phyloP scores from a whole-genome alignment of 1,140 invertebrate genomes.

The Drosophila sucinea region DNA sequence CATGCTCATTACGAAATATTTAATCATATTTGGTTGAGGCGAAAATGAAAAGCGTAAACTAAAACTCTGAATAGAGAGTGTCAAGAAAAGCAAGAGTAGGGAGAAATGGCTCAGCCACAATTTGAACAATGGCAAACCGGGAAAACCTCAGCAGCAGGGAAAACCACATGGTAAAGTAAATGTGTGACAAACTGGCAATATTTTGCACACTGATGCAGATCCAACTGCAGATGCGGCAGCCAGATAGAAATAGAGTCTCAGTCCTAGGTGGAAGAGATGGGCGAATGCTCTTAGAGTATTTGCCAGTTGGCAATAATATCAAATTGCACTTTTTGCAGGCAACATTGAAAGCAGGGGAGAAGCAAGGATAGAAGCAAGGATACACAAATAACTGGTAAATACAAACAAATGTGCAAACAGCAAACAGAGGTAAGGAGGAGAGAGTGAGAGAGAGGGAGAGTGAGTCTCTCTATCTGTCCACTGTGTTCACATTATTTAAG shows the following conservation, averaged over 20 bases:
- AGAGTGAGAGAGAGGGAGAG: not conserved
- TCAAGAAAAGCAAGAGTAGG: slow-evolving; percentile 12
- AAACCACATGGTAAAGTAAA: slow-evolving; percentile 41
- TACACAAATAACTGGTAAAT: slow-evolving; percentile 78
- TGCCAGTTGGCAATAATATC: slow-evolving; percentile 79
- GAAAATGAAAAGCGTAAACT: slow-evolving; percentile 40
- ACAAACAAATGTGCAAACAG: slow-evolving; percentile 78
- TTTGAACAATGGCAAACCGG: slow-evolving; percentile 57
- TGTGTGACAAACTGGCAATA: slow-evolving; percentile 51
- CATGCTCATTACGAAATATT: slow-evolving; percentile 80
- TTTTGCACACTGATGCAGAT: slow-evolving; percentile 35
- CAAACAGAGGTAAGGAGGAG: slow-evolving; percentile 14
- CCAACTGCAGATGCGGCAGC: slow-evolving; percentile 12
- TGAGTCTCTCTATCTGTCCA: not conserved
- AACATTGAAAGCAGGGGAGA: not conserved
- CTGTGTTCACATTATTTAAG: slow-evolving; percentile 57
- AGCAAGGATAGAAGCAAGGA: slow-evolving; percentile 40
- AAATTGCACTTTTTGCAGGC: slow-evolving; percentile 71
- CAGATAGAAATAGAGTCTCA: slow-evolving; percentile 19
- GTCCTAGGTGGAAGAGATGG: not conserved
- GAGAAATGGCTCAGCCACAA: slow-evolving; percentile 45
- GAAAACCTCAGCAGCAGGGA: slow-evolving; percentile 57
- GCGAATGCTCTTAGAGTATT: slow-evolving; percentile 64
- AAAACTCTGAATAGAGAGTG: not conserved
- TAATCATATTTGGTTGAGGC: slow-evolving; percentile 70